These are phyloP conservation scores for Tautogolabrus adspersus DNA, from an alignment of 2,113 vertebrate species.

Conservation along the genomic window DNA sequence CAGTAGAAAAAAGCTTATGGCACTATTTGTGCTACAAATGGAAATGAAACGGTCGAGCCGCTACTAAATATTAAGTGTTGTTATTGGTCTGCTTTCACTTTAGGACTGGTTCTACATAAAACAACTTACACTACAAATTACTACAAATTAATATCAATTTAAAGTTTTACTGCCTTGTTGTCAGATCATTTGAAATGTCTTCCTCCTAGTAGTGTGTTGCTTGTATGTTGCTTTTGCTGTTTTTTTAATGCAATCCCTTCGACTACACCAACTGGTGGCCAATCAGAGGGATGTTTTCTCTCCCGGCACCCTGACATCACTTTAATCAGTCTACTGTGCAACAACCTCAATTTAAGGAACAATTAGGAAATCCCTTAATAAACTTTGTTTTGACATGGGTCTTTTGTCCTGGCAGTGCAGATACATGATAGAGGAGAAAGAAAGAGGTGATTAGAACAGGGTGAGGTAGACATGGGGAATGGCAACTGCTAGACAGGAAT, in stretches of 20 bases:
- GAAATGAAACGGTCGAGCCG: background rate
- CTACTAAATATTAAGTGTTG: background rate
- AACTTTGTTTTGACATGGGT: conserved; percentile 80
- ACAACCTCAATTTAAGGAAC: conserved; percentile 63
- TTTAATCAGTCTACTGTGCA: conserved; percentile 37
- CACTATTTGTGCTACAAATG: background rate
- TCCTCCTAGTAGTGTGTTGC: conserved; percentile 8
- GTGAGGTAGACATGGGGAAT: conserved; percentile 76
- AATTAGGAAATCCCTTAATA: conserved; percentile 79
- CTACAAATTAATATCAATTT: too few species aligned
- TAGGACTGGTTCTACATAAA: background rate
- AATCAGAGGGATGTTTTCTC: conserved; percentile 11
- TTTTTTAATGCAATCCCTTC: conserved; percentile 11
- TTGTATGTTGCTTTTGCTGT: conserved; percentile 29
- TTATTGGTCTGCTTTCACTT: background rate
- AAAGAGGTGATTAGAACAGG: conserved; percentile 51
- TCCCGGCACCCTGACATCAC: background rate
- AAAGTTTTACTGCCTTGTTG: too few species aligned
- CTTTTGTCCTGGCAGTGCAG: conserved; percentile 74
- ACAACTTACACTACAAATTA: too few species aligned
- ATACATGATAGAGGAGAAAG: conserved; percentile 67
- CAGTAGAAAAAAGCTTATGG: conserved; percentile 29
- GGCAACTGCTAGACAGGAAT: conserved; percentile 97
- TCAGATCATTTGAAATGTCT: background rate
- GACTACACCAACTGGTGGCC: background rate